Percentiles rank a stretch among this genome's conserved stretches.
These are phyloP conservation scores for Panulirus ornatus DNA, from an alignment of 1,140 invertebrate species.

Conservation along the genomic window DNA sequence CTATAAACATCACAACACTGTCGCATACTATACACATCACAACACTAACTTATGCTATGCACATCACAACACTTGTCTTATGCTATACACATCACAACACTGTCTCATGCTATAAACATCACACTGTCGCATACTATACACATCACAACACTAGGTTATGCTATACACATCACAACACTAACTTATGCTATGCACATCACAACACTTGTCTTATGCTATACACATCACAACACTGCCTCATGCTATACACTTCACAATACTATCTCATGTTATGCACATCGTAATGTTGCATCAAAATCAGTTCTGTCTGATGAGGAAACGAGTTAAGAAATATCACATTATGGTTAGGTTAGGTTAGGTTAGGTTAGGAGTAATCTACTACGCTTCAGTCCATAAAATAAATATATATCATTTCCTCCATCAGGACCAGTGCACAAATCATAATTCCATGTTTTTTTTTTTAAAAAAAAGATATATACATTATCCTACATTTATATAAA, in stretches of 20 bases:
- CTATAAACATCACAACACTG: neutral
- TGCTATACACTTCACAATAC: neutral
- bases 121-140: neutral
- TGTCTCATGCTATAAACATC: neutral
- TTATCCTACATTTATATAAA: too few relatives aligned
- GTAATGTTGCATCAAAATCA: too few relatives aligned
- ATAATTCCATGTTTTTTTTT: too few relatives aligned
- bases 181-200: neutral
- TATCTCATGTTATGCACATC: neutral
- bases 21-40: neutral
- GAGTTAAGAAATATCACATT: too few relatives aligned
- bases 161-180: neutral
- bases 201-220: neutral
- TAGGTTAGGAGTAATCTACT: too few relatives aligned
- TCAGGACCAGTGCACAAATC: too few relatives aligned
- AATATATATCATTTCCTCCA: too few relatives aligned
- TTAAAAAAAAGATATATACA: too few relatives aligned
- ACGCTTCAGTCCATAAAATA: too few relatives aligned
- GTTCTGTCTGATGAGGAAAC: too few relatives aligned
- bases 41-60: neutral
- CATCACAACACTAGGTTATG: neutral
- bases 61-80: neutral
- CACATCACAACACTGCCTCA: neutral
- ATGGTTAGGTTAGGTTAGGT: too few relatives aligned
- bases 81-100: neutral